Evolutionary conservation across 1,140 invertebrate genomes (phyloP).

Genomic region (Lamellibrachia luymesi): DNA sequence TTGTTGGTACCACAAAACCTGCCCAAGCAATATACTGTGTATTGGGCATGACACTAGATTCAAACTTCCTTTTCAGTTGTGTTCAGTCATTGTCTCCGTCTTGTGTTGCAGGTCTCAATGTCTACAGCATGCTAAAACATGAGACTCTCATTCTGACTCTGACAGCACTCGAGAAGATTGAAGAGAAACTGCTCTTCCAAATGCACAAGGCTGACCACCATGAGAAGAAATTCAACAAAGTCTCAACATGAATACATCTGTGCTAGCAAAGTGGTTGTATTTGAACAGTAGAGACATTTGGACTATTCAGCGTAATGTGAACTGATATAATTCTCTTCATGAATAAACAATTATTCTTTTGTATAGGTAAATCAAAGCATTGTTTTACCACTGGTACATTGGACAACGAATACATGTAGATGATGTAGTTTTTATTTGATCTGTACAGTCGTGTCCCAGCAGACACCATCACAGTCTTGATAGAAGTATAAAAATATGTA

Average conservation of each 20-base stretch:
- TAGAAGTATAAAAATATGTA: too few relatives aligned
- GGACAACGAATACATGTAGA: too few relatives aligned
- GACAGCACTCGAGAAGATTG: slow-evolving; percentile 78
- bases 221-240: slow-evolving; percentile 24
- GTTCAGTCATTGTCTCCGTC: not conserved
- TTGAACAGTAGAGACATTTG: not conserved
- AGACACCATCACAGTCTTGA: too few relatives aligned
- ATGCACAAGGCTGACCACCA: slow-evolving; percentile 62
- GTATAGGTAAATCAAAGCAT: not conserved
- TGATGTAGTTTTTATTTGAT: too few relatives aligned
- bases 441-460: too few relatives aligned
- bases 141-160: slow-evolving; percentile 88
- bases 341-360: not conserved
- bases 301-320: not conserved
- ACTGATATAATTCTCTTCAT: not conserved
- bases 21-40: too few relatives aligned
- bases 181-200: slow-evolving; percentile 79
- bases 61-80: not conserved
- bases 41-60: too few relatives aligned
- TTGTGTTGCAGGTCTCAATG: slow-evolving; percentile 62
- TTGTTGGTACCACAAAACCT: too few relatives aligned
- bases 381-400: too few relatives aligned
- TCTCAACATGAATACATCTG: not conserved
- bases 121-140: slow-evolving; percentile 90
- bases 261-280: not conserved